A percentile compares a stretch with the other conserved stretches of the same genome.
phyloP scores from a whole-genome alignment of 2,888 invertebrate genomes.

The Gymnocheta viridis region DNA sequence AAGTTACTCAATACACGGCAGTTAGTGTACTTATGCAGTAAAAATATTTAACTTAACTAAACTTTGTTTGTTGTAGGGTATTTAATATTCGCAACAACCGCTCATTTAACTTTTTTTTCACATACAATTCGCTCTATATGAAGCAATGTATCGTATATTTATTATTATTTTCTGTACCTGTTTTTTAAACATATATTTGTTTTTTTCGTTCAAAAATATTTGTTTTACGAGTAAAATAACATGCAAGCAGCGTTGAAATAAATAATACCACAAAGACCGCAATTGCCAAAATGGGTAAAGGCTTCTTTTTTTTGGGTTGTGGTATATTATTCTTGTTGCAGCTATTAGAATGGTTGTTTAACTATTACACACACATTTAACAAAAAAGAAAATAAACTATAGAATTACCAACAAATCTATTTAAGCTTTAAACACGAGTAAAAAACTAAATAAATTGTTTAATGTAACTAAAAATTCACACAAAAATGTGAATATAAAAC shows the following conservation, averaged over 20 bases:
- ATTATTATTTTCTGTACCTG: conserved; percentile 1
- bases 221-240: conserved; percentile 9
- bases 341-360: conserved; percentile 21
- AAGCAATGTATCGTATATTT: not conserved
- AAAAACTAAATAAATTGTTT: conserved; percentile 43
- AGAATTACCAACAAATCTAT: conserved; percentile 2
- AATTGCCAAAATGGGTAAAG: conserved; percentile 50
- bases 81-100: not conserved
- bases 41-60: no score
- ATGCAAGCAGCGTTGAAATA: conserved; percentile 39
- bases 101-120: not conserved
- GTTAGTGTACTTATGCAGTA: no score
- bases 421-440: conserved; percentile 18
- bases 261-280: conserved; percentile 43
- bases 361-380: conserved; percentile 54
- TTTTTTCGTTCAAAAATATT: not conserved
- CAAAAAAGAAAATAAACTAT: not conserved
- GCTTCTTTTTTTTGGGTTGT: conserved; percentile 15
- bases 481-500: conserved; percentile 7
- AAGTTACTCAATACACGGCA: no score
- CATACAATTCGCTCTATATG: not conserved
- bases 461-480: conserved; percentile 8
- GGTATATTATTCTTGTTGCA: not conserved
- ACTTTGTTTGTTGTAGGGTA: no score
- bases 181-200: no score